A percentile compares a stretch with the other conserved stretches of the same genome.
These are phyloP conservation scores for Poecilobothrus nobilitatus DNA, from an alignment of 2,888 invertebrate genomes.

Conservation along the genomic window DNA sequence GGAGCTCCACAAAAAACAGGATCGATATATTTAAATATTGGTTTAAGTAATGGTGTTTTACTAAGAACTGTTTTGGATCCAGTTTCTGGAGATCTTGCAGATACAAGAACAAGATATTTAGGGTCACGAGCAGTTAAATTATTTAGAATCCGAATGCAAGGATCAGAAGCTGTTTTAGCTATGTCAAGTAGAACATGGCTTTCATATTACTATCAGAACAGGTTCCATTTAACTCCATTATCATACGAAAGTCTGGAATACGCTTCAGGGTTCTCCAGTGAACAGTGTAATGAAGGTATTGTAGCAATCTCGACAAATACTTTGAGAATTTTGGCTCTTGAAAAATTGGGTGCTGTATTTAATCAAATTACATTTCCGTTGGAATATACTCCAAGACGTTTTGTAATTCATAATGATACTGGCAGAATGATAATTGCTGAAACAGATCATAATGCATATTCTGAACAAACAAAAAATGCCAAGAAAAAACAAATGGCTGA, in stretches of 20 bases:
- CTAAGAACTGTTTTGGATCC: conserved; percentile 90
- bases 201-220: conserved; percentile 95
- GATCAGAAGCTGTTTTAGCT: conserved; percentile 91
- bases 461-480: conserved; percentile 90
- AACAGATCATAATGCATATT: conserved; percentile 97
- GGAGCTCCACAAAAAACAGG: conserved; percentile 55
- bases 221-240: conserved; percentile 88
- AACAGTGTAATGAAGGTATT: conserved; percentile 98
- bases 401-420: conserved; percentile 85
- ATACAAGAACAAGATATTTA: conserved; percentile 92
- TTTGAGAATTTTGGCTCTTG: conserved; percentile 89
- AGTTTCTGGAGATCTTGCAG: conserved; percentile 91
- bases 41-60: conserved; percentile 91
- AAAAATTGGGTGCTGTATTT: conserved; percentile 96
- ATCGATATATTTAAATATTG: conserved; percentile 88
- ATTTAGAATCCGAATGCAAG: conserved; percentile 92
- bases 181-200: conserved; percentile 98
- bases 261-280: conserved; percentile 91
- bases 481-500: conserved; percentile 92
- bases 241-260: conserved; percentile 96
- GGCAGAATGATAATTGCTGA: conserved; percentile 86
- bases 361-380: conserved; percentile 90
- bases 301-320: conserved; percentile 99
- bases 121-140: conserved; percentile 93
- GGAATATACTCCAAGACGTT: conserved; percentile 92